Evolutionary conservation across 2,888 invertebrate genomes (phyloP), one percentile per base, ranked within the genome.

Genomic region (Lysandra bellargus): DNA sequence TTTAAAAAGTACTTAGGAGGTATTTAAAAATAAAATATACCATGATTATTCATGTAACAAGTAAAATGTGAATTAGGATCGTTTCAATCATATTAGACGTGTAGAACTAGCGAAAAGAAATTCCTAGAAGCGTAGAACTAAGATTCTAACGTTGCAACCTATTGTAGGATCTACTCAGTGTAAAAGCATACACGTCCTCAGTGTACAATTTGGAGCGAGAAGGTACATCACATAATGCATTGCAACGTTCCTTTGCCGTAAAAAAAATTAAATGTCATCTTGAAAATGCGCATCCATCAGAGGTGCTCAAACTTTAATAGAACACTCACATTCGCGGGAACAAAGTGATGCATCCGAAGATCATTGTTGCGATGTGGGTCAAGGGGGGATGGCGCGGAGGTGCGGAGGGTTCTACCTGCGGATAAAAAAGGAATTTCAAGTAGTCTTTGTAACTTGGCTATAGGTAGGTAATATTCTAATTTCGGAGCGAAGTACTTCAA

Each of bases 271-370:
- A 76, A 76, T 76, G 76, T 76, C 76, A 76, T 76, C 76, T 76
- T 49, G 78, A 80, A 81, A 80, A 82, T 81, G 82, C 83, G 82
- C 80, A 82, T 82, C 82, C 82, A 81, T 80, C 74, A 81, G 81
- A 83, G 83, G 83, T 85, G 87, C 87, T 88, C 86, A 86, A 85
- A 84, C 85, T 86, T 86, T 87, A 87, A 86, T 87, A 88, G 82
- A 84, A 81, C 82, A 82, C 82, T 84, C 87, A 81, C 82, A 82
- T 82, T 84, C 85, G 85, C 87, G 81, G 80, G 83, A 85, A 89
- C 90, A 90, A 90, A 90, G 89, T 83, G 85, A 78, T 82, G 84
- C 87, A 88, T 89, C 89, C 90, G 89, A 88, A 90, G 89, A 90
- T 89, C 90, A 90, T 89, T 86, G 86, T 85, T 86, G 81, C 78